phyloP scores from a whole-genome alignment of 2,113 vertebrate species.

The Murina feae region DNA sequence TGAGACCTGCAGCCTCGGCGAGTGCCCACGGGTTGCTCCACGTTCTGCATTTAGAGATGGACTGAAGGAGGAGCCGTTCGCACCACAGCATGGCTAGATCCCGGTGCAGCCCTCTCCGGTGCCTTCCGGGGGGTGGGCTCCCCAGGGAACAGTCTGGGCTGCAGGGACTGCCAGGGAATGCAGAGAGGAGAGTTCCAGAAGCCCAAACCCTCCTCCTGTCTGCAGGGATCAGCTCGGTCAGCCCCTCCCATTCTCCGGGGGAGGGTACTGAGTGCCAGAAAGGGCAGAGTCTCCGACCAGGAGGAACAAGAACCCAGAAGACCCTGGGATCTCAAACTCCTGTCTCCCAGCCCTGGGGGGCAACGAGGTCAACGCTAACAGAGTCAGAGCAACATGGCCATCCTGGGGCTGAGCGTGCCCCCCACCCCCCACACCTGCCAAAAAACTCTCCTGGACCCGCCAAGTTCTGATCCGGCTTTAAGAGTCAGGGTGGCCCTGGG shows the following conservation, averaged over 20 bases:
- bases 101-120: accelerated
- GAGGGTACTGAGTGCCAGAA: background rate
- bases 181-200: background rate
- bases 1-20: background rate
- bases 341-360: background rate
- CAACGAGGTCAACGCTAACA: background rate
- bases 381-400: background rate
- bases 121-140: background rate
- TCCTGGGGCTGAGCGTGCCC: background rate
- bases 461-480: background rate
- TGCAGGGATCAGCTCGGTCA: background rate
- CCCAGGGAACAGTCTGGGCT: background rate
- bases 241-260: background rate
- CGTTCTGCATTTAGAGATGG: no score
- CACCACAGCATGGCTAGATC: accelerated
- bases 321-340: background rate
- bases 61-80: background rate
- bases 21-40: accelerated
- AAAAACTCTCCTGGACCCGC: background rate
- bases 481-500: background rate
- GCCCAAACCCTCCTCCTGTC: background rate
- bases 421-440: no score
- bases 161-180: background rate
- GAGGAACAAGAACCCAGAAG: background rate
- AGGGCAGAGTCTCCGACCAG: background rate